Conservation (phyloP, 2,888 invertebrate species). For the Thymelicus lineola region DNA sequence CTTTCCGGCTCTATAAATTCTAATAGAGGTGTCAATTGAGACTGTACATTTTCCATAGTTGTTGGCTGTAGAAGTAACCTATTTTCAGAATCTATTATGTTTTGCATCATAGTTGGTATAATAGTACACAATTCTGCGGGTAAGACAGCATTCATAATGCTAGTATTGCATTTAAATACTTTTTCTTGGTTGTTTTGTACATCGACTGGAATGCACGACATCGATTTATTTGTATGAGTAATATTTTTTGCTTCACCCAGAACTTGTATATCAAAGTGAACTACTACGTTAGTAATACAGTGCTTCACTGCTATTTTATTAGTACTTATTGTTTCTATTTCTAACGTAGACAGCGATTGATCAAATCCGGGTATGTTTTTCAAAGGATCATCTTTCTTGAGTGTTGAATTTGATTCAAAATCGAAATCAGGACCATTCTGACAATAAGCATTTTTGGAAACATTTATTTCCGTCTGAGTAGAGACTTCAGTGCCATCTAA, state of each 20-base stretch:
- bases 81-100: constrained; percentile 50
- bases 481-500: constrained; percentile 54
- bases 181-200: constrained; percentile 56
- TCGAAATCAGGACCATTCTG: constrained; percentile 34
- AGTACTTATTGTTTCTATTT: constrained; percentile 50
- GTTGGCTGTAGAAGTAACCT: constrained; percentile 39
- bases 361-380: constrained; percentile 56
- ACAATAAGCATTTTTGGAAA: constrained; percentile 28
- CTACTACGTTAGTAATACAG: constrained; percentile 63
- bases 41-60: constrained; percentile 46
- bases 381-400: constrained; percentile 37
- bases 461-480: constrained; percentile 51
- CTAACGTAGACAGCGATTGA: constrained; percentile 40
- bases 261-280: constrained; percentile 69
- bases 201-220: constrained; percentile 54
- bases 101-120: constrained; percentile 64
- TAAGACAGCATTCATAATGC: constrained; percentile 65
- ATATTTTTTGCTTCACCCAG: constrained; percentile 46
- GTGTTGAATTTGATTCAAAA: constrained; percentile 41
- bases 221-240: constrained; percentile 47
- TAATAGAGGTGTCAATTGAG: constrained; percentile 29
- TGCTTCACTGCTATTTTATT: constrained; percentile 66
- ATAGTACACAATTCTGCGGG: constrained; percentile 75
- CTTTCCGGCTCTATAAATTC: constrained; percentile 5
- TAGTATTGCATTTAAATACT: constrained; percentile 66